Evolutionary conservation across 2,888 invertebrate genomes (phyloP).

Genomic region (Bombylius major): DNA sequence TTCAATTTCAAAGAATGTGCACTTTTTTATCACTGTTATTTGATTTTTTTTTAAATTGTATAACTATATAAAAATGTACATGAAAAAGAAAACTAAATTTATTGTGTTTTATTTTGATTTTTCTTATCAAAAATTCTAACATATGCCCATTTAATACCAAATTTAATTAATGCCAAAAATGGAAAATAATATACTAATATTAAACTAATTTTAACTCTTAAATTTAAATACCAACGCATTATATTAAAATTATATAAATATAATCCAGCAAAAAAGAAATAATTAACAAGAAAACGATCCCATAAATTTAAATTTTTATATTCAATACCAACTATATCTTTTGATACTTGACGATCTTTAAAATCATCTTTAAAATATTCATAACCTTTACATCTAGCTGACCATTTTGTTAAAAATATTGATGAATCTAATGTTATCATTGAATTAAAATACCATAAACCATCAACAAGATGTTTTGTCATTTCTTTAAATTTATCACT

Average conservation of each 20-base stretch:
- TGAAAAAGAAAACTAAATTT: background rate
- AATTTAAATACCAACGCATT: constrained; percentile 45
- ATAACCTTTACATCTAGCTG: constrained; percentile 41
- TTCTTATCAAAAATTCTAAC: constrained; percentile 37
- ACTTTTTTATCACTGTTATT: background rate
- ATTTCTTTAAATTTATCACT: constrained; percentile 48
- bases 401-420: constrained; percentile 38
- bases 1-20: no score
- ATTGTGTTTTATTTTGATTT: background rate
- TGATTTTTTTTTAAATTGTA: background rate
- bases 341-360: background rate
- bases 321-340: background rate
- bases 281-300: constrained; percentile 3
- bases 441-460: constrained; percentile 52
- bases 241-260: constrained; percentile 31
- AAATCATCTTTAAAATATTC: constrained; percentile 26
- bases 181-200: constrained; percentile 50
- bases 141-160: constrained; percentile 43
- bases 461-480: constrained; percentile 45
- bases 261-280: background rate
- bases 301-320: constrained; percentile 4
- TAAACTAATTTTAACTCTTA: constrained; percentile 41
- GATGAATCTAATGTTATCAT: constrained; percentile 41
- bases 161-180: constrained; percentile 47
- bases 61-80: no score